Conservation (phyloP, 2,113 vertebrate species). For the Salvelinus sp. region DNA sequence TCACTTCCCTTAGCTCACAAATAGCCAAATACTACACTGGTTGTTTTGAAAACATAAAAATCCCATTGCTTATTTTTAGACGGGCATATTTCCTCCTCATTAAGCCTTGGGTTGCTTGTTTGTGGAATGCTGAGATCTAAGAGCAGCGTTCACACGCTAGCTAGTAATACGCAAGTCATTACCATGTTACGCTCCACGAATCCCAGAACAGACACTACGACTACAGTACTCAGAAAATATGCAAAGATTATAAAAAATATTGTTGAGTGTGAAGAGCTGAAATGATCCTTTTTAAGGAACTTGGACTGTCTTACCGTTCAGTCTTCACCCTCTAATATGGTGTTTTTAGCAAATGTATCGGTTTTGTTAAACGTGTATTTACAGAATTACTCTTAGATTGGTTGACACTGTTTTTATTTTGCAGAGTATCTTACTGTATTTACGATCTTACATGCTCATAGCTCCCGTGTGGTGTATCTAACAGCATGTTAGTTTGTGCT, state of each 20-base stretch:
- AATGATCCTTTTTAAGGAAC: not conserved
- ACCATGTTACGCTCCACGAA: not conserved
- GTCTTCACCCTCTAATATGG: not conserved
- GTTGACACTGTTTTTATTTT: too few species aligned
- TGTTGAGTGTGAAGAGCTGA: too few species aligned
- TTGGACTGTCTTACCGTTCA: not conserved
- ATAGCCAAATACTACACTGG: conserved; percentile 1
- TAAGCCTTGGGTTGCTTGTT: conserved; percentile 40
- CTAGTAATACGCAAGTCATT: not conserved
- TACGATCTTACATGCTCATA: not conserved
- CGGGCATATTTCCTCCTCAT: conserved; percentile 47
- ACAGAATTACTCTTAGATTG: too few species aligned
- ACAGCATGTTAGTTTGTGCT: too few species aligned
- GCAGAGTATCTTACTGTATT: too few species aligned
- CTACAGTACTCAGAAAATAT: not conserved
- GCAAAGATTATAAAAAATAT: too few species aligned
- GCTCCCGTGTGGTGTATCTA: not conserved
- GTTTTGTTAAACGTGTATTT: not conserved
- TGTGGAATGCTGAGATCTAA: conserved; percentile 27
- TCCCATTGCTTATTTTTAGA: conserved; percentile 42
- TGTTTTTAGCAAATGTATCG: not conserved
- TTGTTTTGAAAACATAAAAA: conserved; percentile 33
- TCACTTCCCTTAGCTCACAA: conserved; percentile 26
- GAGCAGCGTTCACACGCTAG: conserved; percentile 3
- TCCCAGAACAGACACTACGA: not conserved